A percentile compares a stretch with the other conserved stretches of the same genome.
These are phyloP conservation scores for Drosophila nikananu DNA, from an alignment of 1,140 invertebrate genomes.

Conservation along the genomic window DNA sequence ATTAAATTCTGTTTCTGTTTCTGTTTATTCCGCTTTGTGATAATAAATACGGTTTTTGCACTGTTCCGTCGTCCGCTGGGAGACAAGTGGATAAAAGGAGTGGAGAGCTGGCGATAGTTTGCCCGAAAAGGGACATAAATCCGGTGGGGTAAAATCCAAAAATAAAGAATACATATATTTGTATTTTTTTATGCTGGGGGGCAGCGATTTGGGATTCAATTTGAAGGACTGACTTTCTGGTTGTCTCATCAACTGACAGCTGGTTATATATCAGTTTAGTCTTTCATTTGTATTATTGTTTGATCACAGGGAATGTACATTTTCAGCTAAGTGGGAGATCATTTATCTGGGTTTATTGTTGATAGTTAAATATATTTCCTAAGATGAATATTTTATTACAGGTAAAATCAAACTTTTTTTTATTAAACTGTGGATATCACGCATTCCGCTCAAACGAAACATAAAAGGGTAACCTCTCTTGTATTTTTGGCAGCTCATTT, in stretches of 20 bases:
- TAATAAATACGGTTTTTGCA: slow-evolving; percentile 48
- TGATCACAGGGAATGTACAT: not conserved
- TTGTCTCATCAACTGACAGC: slow-evolving; percentile 9
- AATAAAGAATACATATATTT: not conserved
- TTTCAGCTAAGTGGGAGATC: not conserved
- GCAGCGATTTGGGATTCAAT: slow-evolving; percentile 10
- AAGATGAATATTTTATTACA: too few relatives aligned
- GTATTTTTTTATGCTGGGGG: not conserved
- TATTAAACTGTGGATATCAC: too few relatives aligned
- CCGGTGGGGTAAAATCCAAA: slow-evolving; percentile 4
- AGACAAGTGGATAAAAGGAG: slow-evolving; percentile 1
- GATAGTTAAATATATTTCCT: too few relatives aligned
- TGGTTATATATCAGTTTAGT: not conserved
- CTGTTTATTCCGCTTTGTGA: slow-evolving; percentile 50
- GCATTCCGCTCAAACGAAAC: too few relatives aligned
- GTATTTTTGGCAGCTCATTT: too few relatives aligned
- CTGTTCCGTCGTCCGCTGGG: slow-evolving; percentile 22
- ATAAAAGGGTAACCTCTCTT: too few relatives aligned
- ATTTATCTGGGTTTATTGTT: too few relatives aligned
- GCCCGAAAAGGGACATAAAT: slow-evolving; percentile 40
- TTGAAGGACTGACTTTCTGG: slow-evolving; percentile 10
- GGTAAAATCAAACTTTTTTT: too few relatives aligned
- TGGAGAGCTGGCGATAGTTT: slow-evolving; percentile 28
- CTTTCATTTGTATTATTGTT: not conserved
- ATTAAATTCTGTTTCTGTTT: slow-evolving; percentile 42